Evolutionary conservation across 2,888 invertebrate genomes (phyloP), one percentile per base, ranked within the genome.

Genomic region (Agonopterix alstromeriana): DNA sequence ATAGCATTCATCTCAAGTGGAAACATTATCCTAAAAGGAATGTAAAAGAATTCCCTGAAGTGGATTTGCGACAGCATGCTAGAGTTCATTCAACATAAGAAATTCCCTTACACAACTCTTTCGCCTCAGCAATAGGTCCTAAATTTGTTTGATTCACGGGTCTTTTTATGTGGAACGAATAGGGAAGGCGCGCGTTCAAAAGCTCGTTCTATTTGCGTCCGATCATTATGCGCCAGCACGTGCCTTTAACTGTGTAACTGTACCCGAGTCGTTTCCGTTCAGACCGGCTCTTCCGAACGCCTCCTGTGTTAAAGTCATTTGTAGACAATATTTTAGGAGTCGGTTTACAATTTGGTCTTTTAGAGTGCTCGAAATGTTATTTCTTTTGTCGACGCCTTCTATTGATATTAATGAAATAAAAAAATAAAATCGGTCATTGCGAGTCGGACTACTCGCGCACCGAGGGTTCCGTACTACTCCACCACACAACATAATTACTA

Each of bases 201-300:
- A 73, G 78, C 74, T 62, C 66, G 65, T 72, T 81, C 82, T 85
- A 83, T 85, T 82, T 80, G 73, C 68, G 77, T 75, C 70, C 73
- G 68, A 85, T 85, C 79, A 83, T 86, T 87, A 87, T 87, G 86
- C 86, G 67, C 63, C 68, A 64, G 70, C 86, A 85, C 84, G 83
- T 84, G 77, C 74, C 77, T 81, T 65, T 76, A 73, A 80, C 82
- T 82, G 79, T 82, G 81, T 81, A 82, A 81, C 83, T 77, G 82
- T 82, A 83, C 75, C 77, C 73, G 61, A 69, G 67, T 67, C 82
- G 75, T 82, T 85, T 85, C 86, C 86, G 85, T 71, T 80, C 61
- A 70, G 70, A 65, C 74, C 70, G 45, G 42, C 40, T 27, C 27
- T 43, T 44, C n/a, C 10, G 12, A 36, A 45, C 73, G 73, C 69